Base-by-base conservation (phyloP, 1,140 invertebrate genomes). In the Lutraria rhynchaena region DNA sequence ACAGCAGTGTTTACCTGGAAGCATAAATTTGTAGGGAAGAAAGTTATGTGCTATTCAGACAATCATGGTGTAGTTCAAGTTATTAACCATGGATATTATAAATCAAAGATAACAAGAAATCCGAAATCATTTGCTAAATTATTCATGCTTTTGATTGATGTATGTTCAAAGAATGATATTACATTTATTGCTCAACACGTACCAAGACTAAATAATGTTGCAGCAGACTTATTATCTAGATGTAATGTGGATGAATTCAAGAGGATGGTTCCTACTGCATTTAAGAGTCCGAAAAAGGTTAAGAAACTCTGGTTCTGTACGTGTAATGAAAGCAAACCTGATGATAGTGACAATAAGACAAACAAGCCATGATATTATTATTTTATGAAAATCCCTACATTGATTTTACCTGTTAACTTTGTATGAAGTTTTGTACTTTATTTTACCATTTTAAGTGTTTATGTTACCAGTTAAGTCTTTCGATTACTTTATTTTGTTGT, bases 261-360 rank as follows among this genome's bases (percentile, higher is more conserved):
- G 46, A 60, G 81, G 67, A 82, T 83, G 15, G 60, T 87, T 24
- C 87, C 88, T 0, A 76, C 84, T 3, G 86, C 88, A 19, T 31
- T 46, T 11, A 24, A 61, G 0, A 77, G 77, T 19, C 44, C 83
- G 51, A 89, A 85, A 55, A 89, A 86, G 67, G 80, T 86, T 7
- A 89, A 89, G 53, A 89, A 87, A 60, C 74, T 88, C 51, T 61
- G 85, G 44, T 87, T 87, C 51, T n/a, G n/a, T n/a, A n/a, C n/a
- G n/a, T n/a, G n/a, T n/a, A n/a, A n/a, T n/a, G n/a, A n/a, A n/a
- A n/a, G n/a, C n/a, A n/a, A n/a, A n/a, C n/a, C n/a, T n/a, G n/a
- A n/a, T n/a, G n/a, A n/a, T n/a, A n/a, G n/a, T n/a, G n/a, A n/a
- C n/a, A n/a, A n/a, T n/a, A n/a, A n/a, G n/a, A n/a, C n/a, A n/a